Evolutionary conservation across 2,797 vertebrate genomes (phyloP), one percentile per base, ranked within the genome.

Genomic region (Dendrocincla fuliginosa): DNA sequence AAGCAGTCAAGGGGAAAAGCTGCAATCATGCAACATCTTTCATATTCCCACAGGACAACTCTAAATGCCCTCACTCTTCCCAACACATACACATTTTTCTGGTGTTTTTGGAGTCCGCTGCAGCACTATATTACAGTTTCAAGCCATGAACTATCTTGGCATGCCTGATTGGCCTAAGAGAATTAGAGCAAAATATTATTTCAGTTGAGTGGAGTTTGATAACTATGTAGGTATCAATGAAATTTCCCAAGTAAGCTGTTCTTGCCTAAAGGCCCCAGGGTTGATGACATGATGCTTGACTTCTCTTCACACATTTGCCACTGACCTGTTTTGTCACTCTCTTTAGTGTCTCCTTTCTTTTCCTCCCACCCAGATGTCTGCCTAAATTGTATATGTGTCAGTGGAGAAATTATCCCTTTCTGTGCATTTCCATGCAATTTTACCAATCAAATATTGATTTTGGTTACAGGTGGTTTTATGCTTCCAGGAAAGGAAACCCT

Each of bases 111-210:
- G 50, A 90, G 42, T 35, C 46, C 81, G 50, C 24, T 64, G 37
- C 49, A 90, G 19, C 25, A 41, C 52, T 73, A 19, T 78, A 9
- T 78, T 68, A 68, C 63, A 61, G 61, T 89, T 92, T 77, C n/a
- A 84, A 90, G 63, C 55, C 46, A 44, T 33, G 49, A 89, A 76
- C 47, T 67, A 24, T 32, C 28, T 76, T 89, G 67, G 5, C 47
- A 71, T 84, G 67, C 55, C 39, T 82, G 55, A 39, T 17, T 79
- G n/a, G 9, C 55, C 55, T 55, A n/a, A 92, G 28, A 87, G 42
- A 84, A 78, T 82, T 64, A 67, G 65, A 88, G n/a, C 12, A 89
- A 95, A 88, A 71, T 78, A 56, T 78, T 82, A 70, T 87, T 91
- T 90, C 70, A 41, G 11, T 69, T 79, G 71, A 90, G 35, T 55